phyloP scores from a whole-genome alignment of 2,888 invertebrate species.

The Tinea pellionella region DNA sequence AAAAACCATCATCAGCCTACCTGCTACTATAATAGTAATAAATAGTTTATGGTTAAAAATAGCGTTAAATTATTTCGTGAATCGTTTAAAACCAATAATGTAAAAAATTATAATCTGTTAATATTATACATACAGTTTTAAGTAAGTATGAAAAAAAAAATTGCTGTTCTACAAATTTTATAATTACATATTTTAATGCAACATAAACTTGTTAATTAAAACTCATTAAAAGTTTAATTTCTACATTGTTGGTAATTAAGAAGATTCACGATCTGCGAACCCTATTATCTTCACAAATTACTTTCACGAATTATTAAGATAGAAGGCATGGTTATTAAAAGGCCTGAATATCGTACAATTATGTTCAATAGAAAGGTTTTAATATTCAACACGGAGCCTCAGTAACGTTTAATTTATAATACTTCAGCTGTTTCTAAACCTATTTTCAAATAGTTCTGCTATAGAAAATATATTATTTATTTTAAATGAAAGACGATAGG shows the following conservation, averaged over 20 bases:
- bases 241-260: slow-evolving; percentile 63
- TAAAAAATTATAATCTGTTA: too few relatives aligned
- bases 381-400: background rate
- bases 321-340: slow-evolving; percentile 42
- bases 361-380: slow-evolving; percentile 13
- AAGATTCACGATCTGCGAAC: slow-evolving; percentile 61
- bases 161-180: background rate
- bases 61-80: too few relatives aligned
- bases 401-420: background rate
- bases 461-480: too few relatives aligned
- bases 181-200: background rate
- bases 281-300: slow-evolving; percentile 50
- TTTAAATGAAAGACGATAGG: background rate
- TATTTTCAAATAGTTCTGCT: background rate
- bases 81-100: too few relatives aligned
- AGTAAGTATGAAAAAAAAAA: too few relatives aligned
- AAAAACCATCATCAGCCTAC: too few relatives aligned
- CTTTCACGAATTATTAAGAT: slow-evolving; percentile 50
- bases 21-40: too few relatives aligned
- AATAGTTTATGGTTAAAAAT: too few relatives aligned
- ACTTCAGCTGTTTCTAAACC: background rate
- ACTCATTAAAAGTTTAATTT: slow-evolving; percentile 64
- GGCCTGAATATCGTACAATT: slow-evolving; percentile 12
- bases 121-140: too few relatives aligned
- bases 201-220: slow-evolving; percentile 59